phyloP scores from a whole-genome alignment of 2,888 invertebrate species.

The Apamea anceps region DNA sequence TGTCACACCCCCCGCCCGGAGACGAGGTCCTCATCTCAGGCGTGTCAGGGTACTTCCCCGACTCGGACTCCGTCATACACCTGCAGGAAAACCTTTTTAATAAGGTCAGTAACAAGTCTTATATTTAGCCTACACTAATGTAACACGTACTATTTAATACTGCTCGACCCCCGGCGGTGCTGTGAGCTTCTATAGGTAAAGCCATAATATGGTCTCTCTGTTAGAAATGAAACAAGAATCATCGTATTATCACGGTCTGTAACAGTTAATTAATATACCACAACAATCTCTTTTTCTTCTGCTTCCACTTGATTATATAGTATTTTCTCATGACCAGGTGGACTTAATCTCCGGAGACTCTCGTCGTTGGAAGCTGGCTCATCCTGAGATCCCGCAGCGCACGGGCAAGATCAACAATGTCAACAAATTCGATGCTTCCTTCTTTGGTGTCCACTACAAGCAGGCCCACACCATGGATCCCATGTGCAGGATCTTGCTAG shows the following conservation, averaged over 20 bases:
- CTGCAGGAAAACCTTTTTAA: conserved; percentile 93
- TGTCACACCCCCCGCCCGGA: conserved; percentile 90
- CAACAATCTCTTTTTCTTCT: background rate
- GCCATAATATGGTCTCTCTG: background rate
- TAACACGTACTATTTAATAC: background rate
- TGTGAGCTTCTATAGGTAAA: background rate
- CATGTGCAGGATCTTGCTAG: conserved; percentile 94
- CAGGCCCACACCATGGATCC: conserved; percentile 95
- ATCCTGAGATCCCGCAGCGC: conserved; percentile 93
- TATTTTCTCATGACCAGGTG: conserved; percentile 83
- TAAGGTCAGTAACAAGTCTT: conserved; percentile 89
- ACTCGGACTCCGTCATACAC: conserved; percentile 93
- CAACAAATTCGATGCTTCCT: conserved; percentile 94
- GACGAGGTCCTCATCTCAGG: conserved; percentile 93
- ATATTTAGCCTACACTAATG: background rate
- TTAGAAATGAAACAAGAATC: background rate
- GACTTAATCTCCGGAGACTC: conserved; percentile 96
- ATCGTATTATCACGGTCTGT: background rate
- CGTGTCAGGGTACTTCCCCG: conserved; percentile 93
- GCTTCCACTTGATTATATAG: background rate
- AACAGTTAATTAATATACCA: background rate
- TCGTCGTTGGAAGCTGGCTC: conserved; percentile 93
- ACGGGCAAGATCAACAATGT: conserved; percentile 93
- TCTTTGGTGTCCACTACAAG: conserved; percentile 94
- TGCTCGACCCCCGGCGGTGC: background rate